Conservation (phyloP, 2,113 vertebrate genomes). For the Cyprinus carpio region DNA sequence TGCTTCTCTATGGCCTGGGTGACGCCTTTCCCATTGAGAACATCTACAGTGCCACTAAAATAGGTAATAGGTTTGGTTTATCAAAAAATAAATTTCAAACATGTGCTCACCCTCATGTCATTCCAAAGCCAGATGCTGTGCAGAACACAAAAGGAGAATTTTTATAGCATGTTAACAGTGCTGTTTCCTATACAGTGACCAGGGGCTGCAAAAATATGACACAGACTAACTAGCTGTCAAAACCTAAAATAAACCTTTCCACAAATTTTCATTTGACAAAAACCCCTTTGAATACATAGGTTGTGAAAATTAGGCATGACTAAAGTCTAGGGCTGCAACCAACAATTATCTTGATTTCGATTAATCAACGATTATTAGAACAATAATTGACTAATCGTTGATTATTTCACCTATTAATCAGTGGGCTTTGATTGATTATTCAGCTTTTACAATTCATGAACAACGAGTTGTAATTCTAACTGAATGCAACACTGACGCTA, state of each 20-base stretch:
- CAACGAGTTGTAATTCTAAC: no score
- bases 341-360: no score
- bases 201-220: neutral
- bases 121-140: neutral
- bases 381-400: no score
- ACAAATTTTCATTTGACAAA: neutral
- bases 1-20: slow-evolving; percentile 93
- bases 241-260: neutral
- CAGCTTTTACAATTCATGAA: no score
- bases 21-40: slow-evolving; percentile 97
- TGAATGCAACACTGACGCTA: no score
- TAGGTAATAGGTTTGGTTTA: slow-evolving; percentile 75
- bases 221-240: neutral
- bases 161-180: neutral
- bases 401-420: no score
- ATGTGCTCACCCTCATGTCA: neutral
- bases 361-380: no score
- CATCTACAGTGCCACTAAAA: slow-evolving; percentile 99
- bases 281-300: neutral
- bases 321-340: no score
- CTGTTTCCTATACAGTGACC: neutral
- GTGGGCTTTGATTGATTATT: no score
- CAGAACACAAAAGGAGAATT: neutral
- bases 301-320: neutral
- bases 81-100: neutral